phyloP scores from a whole-genome alignment of 2,888 invertebrate genomes.

The Conus canariensis region DNA sequence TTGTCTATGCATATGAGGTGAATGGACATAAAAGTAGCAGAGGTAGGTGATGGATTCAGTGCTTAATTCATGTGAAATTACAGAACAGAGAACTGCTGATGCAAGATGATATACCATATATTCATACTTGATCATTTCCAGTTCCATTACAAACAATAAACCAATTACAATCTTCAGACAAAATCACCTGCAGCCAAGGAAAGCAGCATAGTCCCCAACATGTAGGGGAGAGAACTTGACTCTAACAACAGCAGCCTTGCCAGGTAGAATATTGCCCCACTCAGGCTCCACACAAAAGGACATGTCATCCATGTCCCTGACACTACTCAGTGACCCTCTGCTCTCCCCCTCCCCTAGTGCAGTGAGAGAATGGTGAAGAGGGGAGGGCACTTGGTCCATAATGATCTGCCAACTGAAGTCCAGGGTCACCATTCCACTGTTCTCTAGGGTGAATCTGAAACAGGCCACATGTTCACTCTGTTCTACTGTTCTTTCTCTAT shows the following conservation, averaged over 20 bases:
- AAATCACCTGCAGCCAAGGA: conserved; percentile 74
- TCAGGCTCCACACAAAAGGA: conserved; percentile 77
- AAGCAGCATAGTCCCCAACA: conserved; percentile 75
- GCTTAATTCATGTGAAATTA: background rate
- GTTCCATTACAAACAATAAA: too few species aligned
- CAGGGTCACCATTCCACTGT: conserved; percentile 74
- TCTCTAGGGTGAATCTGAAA: conserved; percentile 70
- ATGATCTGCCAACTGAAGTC: conserved; percentile 77
- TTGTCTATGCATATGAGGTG: too few species aligned
- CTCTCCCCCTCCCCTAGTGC: conserved; percentile 71
- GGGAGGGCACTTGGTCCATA: conserved; percentile 72
- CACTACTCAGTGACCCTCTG: conserved; percentile 61
- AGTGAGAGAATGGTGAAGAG: conserved; percentile 71
- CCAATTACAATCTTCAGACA: too few species aligned
- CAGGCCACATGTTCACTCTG: too few species aligned
- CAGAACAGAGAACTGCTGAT: background rate
- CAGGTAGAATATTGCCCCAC: conserved; percentile 72
- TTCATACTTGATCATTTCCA: too few species aligned
- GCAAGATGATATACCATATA: background rate
- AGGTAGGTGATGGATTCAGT: too few species aligned
- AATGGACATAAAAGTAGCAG: too few species aligned
- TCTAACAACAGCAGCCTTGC: conserved; percentile 69
- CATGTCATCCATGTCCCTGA: conserved; percentile 68
- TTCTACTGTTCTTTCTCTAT: too few species aligned
- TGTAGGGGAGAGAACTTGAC: conserved; percentile 78